Percentiles rank a stretch among this genome's conserved stretches.
Conservation (phyloP, 2,113 vertebrate genomes). For the Microtus richardsoni region DNA sequence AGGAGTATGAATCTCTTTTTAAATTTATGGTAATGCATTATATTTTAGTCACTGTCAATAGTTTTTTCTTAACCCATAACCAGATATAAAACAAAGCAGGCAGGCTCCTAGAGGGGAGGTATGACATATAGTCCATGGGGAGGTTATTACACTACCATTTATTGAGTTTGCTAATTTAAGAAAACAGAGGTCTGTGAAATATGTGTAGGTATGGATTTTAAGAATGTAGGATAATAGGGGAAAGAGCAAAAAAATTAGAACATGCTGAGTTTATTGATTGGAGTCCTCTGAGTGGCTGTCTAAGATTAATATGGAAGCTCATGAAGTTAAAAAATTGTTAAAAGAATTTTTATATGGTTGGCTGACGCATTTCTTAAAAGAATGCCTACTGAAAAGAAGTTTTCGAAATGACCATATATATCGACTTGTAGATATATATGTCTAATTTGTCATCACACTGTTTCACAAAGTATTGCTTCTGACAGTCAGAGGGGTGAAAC, state of each 20-base stretch:
- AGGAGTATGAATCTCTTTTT: conserved; percentile 70
- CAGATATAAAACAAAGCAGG: not conserved
- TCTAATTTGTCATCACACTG: not conserved
- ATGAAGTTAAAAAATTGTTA: not conserved
- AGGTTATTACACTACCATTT: not conserved
- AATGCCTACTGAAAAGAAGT: not conserved
- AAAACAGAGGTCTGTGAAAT: not conserved
- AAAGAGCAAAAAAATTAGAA: not conserved
- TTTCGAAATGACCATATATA: not conserved
- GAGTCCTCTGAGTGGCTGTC: not conserved
- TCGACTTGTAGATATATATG: not conserved
- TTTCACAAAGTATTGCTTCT: not conserved
- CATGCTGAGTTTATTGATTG: not conserved
- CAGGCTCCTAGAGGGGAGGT: accelerated
- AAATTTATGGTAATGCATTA: conserved; percentile 71
- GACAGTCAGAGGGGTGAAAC: not conserved
- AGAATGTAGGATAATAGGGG: not conserved
- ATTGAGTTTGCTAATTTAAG: not conserved
- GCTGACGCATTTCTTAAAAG: not conserved
- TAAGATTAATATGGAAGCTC: not conserved
- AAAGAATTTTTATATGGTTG: not conserved
- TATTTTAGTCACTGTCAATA: conserved; percentile 53
- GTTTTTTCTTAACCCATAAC: not conserved
- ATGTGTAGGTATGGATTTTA: not conserved
- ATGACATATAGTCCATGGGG: not conserved